Percentiles rank a stretch among this genome's conserved stretches.
Conservation (phyloP, 2,113 vertebrate species). For the Prunella fulvescens region DNA sequence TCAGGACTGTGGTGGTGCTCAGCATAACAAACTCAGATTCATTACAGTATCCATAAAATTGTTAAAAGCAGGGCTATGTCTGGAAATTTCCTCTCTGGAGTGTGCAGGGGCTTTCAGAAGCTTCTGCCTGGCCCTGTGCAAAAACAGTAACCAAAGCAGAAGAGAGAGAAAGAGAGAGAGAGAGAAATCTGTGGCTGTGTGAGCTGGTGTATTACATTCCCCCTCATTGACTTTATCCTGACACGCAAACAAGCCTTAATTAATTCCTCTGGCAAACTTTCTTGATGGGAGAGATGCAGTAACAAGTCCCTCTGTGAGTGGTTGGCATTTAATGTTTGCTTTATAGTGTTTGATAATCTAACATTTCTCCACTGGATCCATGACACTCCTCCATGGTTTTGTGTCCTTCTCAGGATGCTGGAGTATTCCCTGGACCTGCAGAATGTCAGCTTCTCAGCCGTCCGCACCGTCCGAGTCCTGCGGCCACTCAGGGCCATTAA, state of each 20-base stretch:
- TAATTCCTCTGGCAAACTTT: slow-evolving; percentile 57
- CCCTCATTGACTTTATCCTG: slow-evolving; percentile 4
- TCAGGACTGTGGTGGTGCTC: background rate
- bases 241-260: slow-evolving; percentile 32
- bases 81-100: background rate
- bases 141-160: background rate
- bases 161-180: background rate
- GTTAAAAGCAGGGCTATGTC: background rate
- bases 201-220: background rate
- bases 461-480: slow-evolving; percentile 94
- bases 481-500: slow-evolving; percentile 97
- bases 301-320: background rate
- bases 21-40: background rate
- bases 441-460: slow-evolving; percentile 95
- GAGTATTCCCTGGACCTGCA: slow-evolving; percentile 98
- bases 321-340: slow-evolving; percentile 1
- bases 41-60: background rate
- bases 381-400: background rate
- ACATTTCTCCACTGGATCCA: background rate
- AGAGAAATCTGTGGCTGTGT: background rate
- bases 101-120: background rate
- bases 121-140: background rate
- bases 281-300: background rate
- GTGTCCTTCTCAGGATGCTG: slow-evolving; percentile 85
- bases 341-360: slow-evolving; percentile 28